These are phyloP conservation scores for Tenualosa ilisha DNA, from an alignment of 2,797 vertebrate species.

Conservation along the genomic window DNA sequence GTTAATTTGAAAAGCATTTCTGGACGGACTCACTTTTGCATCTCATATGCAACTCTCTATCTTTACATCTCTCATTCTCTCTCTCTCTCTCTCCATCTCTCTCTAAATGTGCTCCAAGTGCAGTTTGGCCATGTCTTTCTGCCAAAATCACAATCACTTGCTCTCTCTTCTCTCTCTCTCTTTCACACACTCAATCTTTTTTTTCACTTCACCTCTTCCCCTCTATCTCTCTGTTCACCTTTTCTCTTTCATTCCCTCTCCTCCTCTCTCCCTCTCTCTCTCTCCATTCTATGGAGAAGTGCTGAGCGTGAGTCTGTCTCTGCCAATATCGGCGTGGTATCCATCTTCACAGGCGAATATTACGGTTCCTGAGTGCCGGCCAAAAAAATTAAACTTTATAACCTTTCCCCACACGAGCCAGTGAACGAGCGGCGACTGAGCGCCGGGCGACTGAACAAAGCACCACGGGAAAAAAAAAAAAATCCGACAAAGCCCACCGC, in stretches of 20 bases:
- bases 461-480: not conserved
- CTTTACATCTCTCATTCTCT: not conserved
- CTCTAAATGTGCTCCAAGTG: too few relatives aligned
- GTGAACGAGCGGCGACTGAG: not conserved
- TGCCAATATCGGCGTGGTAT: conserved; percentile 17
- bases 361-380: conserved; percentile 33
- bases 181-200: not conserved
- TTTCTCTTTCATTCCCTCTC: not conserved
- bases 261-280: not conserved
- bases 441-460: conserved; percentile 29
- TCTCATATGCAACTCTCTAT: not conserved
- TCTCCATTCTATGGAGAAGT: conserved; percentile 25
- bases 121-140: too few relatives aligned
- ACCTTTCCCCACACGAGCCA: conserved; percentile 25
- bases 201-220: not conserved
- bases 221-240: not conserved
- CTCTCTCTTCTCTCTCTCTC: too few relatives aligned
- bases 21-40: not conserved
- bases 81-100: not conserved
- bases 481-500: conserved; percentile 24
- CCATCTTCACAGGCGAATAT: conserved; percentile 37
- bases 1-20: too few relatives aligned
- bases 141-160: too few relatives aligned
- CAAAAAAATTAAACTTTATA: conserved; percentile 43
- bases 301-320: conserved; percentile 15